Evolutionary conservation across 2,888 invertebrate species (phyloP).

Genomic region (Tenthredo scrophulariae): DNA sequence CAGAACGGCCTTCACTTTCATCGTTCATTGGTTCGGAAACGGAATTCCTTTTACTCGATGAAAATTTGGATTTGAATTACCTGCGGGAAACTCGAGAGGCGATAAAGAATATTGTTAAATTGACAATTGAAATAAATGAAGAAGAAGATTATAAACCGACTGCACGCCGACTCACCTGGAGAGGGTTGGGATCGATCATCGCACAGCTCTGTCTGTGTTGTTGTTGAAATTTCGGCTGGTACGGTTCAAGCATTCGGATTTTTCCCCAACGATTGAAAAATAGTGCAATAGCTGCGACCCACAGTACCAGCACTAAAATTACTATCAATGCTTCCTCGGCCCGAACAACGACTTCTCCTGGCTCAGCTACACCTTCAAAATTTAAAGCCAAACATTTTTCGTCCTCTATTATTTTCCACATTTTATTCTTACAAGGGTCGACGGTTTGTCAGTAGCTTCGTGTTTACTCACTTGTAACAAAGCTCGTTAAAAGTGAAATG

Average conservation of each 20-base stretch:
- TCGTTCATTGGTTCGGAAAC: conserved; percentile 33
- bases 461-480: not conserved
- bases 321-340: conserved; percentile 93
- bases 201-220: conserved; percentile 84
- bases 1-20: conserved; percentile 1
- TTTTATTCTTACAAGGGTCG: not conserved
- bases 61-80: not conserved
- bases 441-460: not conserved
- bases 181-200: conserved; percentile 67
- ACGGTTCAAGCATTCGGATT: conserved; percentile 94
- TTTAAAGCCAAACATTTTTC: not conserved
- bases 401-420: not conserved
- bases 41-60: not conserved
- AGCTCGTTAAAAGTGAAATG: not conserved
- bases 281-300: conserved; percentile 92
- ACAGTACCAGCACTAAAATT: conserved; percentile 88
- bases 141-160: not conserved
- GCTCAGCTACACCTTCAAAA: conserved; percentile 62
- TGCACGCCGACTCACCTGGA: conserved; percentile 59
- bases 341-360: conserved; percentile 85
- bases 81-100: not conserved
- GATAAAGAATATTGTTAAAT: not conserved
- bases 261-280: conserved; percentile 97
- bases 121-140: not conserved
- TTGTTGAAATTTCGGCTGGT: conserved; percentile 94